Evolutionary conservation across 1,140 invertebrate genomes (phyloP), one percentile per base, ranked within the genome.

Genomic region (Cardiocondyla obscurior): DNA sequence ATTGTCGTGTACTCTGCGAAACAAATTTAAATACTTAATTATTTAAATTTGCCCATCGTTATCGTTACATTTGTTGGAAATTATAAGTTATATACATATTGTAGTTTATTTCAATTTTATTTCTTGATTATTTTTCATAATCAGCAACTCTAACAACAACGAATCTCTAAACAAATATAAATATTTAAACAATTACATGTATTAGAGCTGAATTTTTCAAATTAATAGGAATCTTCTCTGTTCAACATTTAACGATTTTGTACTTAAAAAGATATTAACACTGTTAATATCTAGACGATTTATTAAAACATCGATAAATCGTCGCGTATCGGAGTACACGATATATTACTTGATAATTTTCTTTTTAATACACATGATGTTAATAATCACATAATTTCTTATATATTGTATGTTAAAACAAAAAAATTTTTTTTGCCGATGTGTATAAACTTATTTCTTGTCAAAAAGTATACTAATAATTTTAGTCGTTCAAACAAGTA

Each of bases 201-300:
- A 44, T n/a, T 30, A 49, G 6, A 22, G 46, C 2, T 28, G n/a
- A 0, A 33, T 30, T 7, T 28, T 69, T 69, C n/a, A 25, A 69
- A 0, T 49, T 55, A 30, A 8, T 30, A 33, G 8, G 0, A 36
- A 8, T 55, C 36, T 14, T 51, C 12, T 39, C 36, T 73, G 60
- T 44, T 39, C 60, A 60, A 73, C 30, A 73, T 30, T 46, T 83
- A 83, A 39, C 7, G 22, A 65, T 4, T 44, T 82, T 82, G 25
- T 64, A 64, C 6, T 81, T 39, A 10, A 2, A 7, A 30, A 65
- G 30, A 77, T 77, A 51, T 82, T n/a, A 39, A 60, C 28, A 19
- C 33, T 10, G 28, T 74, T 60, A 53, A 73, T 39, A 70, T 46
- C 42, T 46, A 3, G 5, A 30, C 0, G 19, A 70, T 53, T 70